Conservation (phyloP, 2,888 invertebrate genomes). For the Thereva unica region DNA sequence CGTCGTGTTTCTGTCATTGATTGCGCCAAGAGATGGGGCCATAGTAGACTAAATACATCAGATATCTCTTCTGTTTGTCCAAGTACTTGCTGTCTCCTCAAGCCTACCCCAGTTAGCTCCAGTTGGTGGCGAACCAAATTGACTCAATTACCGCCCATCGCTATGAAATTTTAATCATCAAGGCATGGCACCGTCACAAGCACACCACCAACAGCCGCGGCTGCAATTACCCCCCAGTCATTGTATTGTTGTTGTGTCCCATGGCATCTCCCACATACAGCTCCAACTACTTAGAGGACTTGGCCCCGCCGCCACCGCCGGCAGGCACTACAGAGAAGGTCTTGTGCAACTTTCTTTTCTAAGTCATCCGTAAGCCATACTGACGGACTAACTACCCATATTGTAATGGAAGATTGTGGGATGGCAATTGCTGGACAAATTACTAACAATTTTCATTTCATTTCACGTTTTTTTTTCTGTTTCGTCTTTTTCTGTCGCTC, state of each 20-base stretch:
- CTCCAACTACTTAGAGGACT: no score
- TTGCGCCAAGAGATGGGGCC: no score
- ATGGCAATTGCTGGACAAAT: slow-evolving; percentile 30
- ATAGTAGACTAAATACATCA: no score
- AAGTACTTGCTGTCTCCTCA: neutral
- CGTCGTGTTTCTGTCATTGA: no score
- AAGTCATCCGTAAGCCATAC: slow-evolving; percentile 2
- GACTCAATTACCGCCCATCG: slow-evolving; percentile 26
- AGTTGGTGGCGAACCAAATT: slow-evolving; percentile 20
- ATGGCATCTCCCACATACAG: no score
- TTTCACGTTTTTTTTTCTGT: no score
- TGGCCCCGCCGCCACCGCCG: no score
- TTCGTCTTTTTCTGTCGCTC: slow-evolving; percentile 17
- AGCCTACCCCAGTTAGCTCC: neutral
- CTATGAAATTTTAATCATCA: slow-evolving; percentile 32
- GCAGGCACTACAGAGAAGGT: neutral
- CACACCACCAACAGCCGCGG: neutral
- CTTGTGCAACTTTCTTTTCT: slow-evolving; percentile 31
- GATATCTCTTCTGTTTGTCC: neutral
- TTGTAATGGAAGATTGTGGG: slow-evolving; percentile 12
- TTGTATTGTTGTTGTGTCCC: no score
- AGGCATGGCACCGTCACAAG: slow-evolving; percentile 8
- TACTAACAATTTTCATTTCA: slow-evolving; percentile 26
- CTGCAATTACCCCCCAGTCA: no score
- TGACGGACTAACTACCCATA: slow-evolving; percentile 2